Base-by-base conservation (phyloP, 2,113 vertebrate genomes). In the Menidia beryllina region DNA sequence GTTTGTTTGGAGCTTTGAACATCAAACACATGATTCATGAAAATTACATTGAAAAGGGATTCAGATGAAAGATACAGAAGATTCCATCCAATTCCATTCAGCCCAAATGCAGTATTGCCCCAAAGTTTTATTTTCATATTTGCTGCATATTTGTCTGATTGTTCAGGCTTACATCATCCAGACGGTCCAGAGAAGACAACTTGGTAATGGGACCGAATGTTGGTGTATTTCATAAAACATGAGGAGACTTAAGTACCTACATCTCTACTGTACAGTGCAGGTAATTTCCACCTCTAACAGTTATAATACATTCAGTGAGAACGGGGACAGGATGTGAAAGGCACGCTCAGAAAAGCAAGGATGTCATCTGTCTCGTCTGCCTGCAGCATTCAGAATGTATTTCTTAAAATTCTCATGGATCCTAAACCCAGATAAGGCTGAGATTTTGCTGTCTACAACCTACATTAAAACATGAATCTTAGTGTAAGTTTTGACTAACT, bases 11-110 rank as follows among this genome's bases (percentile, higher is more conserved):
- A 53, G 55, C 56, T 61, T 43, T 15, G 41, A 57, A 77, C 48
- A 57, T 72, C 59, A 84, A 75, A 75, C 52, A 67, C 57, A 69
- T 1, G 7, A 58, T 58, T 59, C 49, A 58, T 62, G 66, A 53
- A 59, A 72, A 66, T 39, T 7, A 49, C 24, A 71, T 65, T 54
- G 43, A 76, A 65, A 65, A 45, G 25, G 19, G 34, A 51, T 39
- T 73, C 7, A 67, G 67, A 56, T 39, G 50, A 77, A 67, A 60
- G 23, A 54, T 48, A 24, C 5, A 39, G 38, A 54, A 5, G 17
- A 48, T 54, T 65, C 48, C 8, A 23, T 62, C 21, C n/a, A 5
- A 27, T 21, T 56, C 41, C 65, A 65, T 61, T 61, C 27, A 56
- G 20, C 52, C 62, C 7, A 67, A 54, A 55, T 75, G 23, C 12